Evolutionary conservation across 2,888 invertebrate species (phyloP), one percentile per base, ranked within the genome.

Genomic region (Eilema caniola): DNA sequence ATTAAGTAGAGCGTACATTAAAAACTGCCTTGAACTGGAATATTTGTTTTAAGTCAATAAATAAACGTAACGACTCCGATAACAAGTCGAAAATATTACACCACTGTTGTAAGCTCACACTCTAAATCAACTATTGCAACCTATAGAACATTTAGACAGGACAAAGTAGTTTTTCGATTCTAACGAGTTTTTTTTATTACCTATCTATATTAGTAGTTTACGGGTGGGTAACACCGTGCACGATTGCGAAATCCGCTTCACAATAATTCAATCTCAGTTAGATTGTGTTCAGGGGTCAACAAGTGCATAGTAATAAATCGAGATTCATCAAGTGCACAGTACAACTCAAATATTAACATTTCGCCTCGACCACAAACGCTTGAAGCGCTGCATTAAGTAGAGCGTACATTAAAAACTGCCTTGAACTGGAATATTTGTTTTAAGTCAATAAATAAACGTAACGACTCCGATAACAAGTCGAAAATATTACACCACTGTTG

Each of bases 41-140:
- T 89, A 83, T 89, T 89, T 89, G 89, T 85, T 89, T 85, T 78
- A 82, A 76, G 73, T 56, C 81, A 70, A 86, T 91, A 90, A 92
- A 90, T 86, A 88, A 88, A 78, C 73, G 80, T 88, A 90, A 90
- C 90, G 89, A 88, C 81, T 84, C 82, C 86, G 87, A 89, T 89
- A 90, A 92, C 92, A 92, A 91, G 87, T 91, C 89, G 87, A 88
- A 92, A 89, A 91, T 91, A 92, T 89, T 91, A 92, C 89, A 88
- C 83, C 86, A 83, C 84, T 86, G 89, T 87, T 89, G 89, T 90
- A 83, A 79, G 85, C 88, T 86, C 90, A 87, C 90, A 88, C 88
- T 86, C 82, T 84, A 82, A 82, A 82, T 82, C 78, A 82, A 74
- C 12, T 41, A n/a, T 41, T 53, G 61, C 61, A 23, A n/a, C 64